phyloP scores from a whole-genome alignment of 2,888 invertebrate species.

The Leptopterna dolabrata region DNA sequence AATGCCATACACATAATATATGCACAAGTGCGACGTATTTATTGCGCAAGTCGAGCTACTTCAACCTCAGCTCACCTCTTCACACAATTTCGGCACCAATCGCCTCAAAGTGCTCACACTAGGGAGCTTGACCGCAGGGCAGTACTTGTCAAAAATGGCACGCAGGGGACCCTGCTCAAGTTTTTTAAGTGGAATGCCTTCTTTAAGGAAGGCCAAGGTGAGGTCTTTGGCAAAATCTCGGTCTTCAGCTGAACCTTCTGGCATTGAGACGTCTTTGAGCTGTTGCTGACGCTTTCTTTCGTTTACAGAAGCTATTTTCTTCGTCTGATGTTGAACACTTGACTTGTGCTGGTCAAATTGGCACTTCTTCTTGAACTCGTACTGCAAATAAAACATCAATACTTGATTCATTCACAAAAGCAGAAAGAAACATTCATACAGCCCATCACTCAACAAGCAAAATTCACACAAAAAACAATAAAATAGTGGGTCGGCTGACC shows the following conservation, averaged over 20 bases:
- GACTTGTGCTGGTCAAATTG: not conserved
- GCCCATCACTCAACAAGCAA: not conserved
- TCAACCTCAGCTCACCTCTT: not conserved
- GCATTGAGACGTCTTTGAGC: not conserved
- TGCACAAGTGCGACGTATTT: not conserved
- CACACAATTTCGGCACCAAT: not conserved
- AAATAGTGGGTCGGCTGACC: not conserved
- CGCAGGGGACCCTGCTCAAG: not conserved
- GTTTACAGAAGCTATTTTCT: not conserved
- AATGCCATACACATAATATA: not conserved
- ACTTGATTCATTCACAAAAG: not conserved
- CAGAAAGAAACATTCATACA: not conserved
- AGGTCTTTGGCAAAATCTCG: not conserved
- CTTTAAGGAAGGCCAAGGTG: not conserved
- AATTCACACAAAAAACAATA: not conserved
- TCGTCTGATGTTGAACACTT: not conserved
- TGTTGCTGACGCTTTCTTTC: not conserved
- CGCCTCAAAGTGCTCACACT: not conserved
- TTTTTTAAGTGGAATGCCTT: not conserved
- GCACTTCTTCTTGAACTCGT: not conserved
- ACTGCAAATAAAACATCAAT: not conserved
- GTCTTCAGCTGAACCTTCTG: not conserved
- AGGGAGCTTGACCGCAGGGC: not conserved
- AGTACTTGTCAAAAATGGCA: not conserved
- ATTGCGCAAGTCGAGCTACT: not conserved